phyloP scores from a whole-genome alignment of 2,888 invertebrate genomes.

The Tetheella fluctuosa region DNA sequence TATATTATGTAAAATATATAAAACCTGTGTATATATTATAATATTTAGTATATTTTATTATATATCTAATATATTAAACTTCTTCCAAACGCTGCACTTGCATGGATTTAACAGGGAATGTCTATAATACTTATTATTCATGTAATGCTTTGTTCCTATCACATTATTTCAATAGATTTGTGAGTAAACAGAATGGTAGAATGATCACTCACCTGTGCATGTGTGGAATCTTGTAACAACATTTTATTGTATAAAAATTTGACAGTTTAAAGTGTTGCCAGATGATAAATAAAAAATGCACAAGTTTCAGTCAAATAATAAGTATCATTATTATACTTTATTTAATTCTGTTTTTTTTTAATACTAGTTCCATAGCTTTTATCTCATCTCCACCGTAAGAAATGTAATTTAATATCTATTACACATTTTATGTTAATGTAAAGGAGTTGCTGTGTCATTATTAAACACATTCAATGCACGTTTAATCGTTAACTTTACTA shows the following conservation, averaged over 20 bases:
- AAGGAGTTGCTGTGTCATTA: background rate
- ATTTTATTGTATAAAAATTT: no score
- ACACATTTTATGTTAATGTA: background rate
- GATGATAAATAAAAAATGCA: no score
- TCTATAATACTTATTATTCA: constrained; percentile 46
- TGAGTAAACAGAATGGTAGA: constrained; percentile 1
- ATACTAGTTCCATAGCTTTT: no score
- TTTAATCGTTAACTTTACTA: background rate
- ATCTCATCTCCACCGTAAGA: no score
- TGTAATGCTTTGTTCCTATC: constrained; percentile 11
- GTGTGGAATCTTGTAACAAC: no score
- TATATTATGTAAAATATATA: background rate
- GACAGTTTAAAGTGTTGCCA: no score
- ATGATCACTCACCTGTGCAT: no score
- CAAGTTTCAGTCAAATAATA: no score
- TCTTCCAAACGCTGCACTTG: constrained; percentile 71
- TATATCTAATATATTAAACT: constrained; percentile 17
- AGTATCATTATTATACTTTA: no score
- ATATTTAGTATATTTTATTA: background rate
- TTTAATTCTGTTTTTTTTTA: no score
- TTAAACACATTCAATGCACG: constrained; percentile 1
- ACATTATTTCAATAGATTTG: constrained; percentile 21
- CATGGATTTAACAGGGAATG: constrained; percentile 79
- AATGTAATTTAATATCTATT: no score
- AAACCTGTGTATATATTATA: background rate